These are phyloP conservation scores for Pica pica DNA, from an alignment of 2,113 vertebrate genomes.

Conservation along the genomic window DNA sequence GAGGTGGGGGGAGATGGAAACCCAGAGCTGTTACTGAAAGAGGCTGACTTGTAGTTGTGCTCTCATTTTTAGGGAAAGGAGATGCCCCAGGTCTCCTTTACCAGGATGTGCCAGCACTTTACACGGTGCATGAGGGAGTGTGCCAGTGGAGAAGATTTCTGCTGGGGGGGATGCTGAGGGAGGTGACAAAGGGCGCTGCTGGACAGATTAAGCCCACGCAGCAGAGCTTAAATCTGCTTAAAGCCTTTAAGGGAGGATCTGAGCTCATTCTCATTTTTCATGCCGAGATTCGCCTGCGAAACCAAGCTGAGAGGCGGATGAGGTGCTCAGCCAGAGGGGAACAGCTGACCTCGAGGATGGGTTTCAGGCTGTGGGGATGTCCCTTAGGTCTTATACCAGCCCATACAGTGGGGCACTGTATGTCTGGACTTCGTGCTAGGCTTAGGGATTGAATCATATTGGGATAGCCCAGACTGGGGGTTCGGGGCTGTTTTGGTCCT, in stretches of 20 bases:
- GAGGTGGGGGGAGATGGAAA: background rate
- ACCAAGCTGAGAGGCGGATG: background rate
- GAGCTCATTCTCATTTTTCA: background rate
- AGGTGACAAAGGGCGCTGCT: background rate
- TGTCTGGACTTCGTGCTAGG: background rate
- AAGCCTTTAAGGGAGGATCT: background rate
- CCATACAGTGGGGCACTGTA: fast-evolving
- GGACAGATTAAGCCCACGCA: background rate
- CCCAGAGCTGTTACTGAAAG: background rate
- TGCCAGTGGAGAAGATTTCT: background rate
- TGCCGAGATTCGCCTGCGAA: fast-evolving
- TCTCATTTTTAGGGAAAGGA: background rate
- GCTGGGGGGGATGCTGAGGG: fast-evolving
- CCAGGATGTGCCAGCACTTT: background rate
- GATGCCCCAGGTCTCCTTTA: background rate
- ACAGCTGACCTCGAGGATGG: background rate
- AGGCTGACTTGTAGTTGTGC: background rate
- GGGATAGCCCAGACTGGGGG: fast-evolving
- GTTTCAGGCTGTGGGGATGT: background rate
- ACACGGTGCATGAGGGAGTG: background rate
- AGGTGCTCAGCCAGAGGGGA: background rate
- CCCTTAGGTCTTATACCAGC: background rate
- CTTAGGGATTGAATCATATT: background rate
- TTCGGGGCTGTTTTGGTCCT: background rate
- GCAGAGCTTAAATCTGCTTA: background rate